Conservation (phyloP, 2,888 invertebrate species). For the Merodon equestris region DNA sequence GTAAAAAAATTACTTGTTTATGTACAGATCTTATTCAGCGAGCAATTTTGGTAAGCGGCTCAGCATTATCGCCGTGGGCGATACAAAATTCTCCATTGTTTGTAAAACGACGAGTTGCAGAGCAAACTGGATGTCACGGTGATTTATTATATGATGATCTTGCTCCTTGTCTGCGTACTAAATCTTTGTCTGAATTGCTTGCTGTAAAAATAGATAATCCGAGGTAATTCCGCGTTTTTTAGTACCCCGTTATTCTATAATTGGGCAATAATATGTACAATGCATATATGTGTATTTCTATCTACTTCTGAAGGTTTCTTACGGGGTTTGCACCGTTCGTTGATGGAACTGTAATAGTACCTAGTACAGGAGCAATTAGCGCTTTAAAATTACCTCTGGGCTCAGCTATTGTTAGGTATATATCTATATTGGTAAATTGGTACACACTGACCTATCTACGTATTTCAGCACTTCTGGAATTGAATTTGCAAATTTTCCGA, state of each 20-base stretch:
- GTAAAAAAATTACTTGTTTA: not conserved
- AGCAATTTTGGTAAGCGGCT: conserved; percentile 92
- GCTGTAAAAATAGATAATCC: conserved; percentile 89
- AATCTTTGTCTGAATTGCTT: conserved; percentile 86
- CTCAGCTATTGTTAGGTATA: conserved; percentile 80
- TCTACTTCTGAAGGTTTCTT: conserved; percentile 81
- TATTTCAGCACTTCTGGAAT: conserved; percentile 83
- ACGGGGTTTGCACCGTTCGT: conserved; percentile 97
- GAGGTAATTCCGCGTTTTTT: conserved; percentile 73
- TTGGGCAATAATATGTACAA: not conserved
- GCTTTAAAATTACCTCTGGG: conserved; percentile 77
- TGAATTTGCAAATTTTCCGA: conserved; percentile 90
- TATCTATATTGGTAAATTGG: not conserved
- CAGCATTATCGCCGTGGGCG: conserved; percentile 95
- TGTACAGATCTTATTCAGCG: conserved; percentile 91
- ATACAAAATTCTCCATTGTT: conserved; percentile 90
- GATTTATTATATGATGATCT: conserved; percentile 90
- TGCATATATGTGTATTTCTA: not conserved
- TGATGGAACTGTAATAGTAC: conserved; percentile 91
- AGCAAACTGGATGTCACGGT: conserved; percentile 90
- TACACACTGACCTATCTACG: no score
- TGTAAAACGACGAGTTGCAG: conserved; percentile 89
- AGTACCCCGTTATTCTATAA: no score
- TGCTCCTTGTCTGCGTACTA: conserved; percentile 90
- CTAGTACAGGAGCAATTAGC: conserved; percentile 77